Conservation (phyloP, 2,888 invertebrate species). For the Drosophila siamana region DNA sequence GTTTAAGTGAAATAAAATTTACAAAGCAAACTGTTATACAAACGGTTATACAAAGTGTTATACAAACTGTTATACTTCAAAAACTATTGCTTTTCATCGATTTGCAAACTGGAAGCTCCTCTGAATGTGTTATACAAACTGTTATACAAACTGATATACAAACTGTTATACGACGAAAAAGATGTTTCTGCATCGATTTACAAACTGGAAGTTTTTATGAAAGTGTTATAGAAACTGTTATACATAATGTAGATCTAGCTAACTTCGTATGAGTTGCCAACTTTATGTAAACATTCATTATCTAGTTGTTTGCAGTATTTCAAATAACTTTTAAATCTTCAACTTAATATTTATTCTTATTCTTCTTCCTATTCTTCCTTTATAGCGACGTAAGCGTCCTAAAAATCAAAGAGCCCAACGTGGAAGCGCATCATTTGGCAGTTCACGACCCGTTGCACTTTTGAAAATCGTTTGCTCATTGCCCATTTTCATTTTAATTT, state of each 20-base stretch:
- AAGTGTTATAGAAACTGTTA: conserved; percentile 7
- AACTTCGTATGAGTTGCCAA: background rate
- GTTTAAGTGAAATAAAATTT: too few species aligned
- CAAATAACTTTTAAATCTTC: too few species aligned
- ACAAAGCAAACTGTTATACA: background rate
- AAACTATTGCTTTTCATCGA: too few species aligned
- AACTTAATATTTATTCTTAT: too few species aligned
- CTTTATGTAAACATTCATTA: too few species aligned
- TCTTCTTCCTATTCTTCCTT: too few species aligned
- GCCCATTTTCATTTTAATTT: conserved; percentile 75
- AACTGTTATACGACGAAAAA: background rate
- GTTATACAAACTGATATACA: conserved; percentile 13
- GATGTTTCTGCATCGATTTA: too few species aligned
- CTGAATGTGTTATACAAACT: background rate
- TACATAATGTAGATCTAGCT: background rate
- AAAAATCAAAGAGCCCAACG: background rate
- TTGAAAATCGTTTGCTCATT: conserved; percentile 68
- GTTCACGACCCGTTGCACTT: conserved; percentile 65
- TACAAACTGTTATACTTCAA: conserved; percentile 14
- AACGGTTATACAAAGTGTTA: conserved; percentile 5
- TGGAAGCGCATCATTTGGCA: conserved; percentile 31
- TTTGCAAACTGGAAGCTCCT: too few species aligned
- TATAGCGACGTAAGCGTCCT: too few species aligned
- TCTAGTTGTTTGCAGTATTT: too few species aligned
- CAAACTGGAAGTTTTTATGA: background rate